phyloP scores from a whole-genome alignment of 2,113 vertebrate genomes.

The Plestiodon gilberti region DNA sequence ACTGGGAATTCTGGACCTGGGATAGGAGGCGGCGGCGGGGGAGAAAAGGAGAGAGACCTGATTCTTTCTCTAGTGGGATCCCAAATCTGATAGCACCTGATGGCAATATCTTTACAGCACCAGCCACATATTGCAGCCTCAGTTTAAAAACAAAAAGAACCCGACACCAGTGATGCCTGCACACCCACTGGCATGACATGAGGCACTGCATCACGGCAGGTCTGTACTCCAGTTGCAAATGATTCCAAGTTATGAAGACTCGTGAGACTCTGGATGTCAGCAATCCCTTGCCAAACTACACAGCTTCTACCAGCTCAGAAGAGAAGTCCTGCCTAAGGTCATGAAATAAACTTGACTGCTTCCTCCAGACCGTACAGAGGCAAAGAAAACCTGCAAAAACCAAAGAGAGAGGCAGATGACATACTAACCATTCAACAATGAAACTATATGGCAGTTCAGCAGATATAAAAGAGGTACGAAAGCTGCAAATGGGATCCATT shows the following conservation, averaged over 20 bases:
- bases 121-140: conserved; percentile 78
- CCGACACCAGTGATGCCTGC: conserved; percentile 69
- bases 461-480: neutral
- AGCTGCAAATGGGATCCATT: too few relatives aligned
- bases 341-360: conserved; percentile 99
- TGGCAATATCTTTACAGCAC: conserved; percentile 81
- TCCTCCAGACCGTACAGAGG: conserved; percentile 95
- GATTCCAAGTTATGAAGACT: conserved; percentile 79
- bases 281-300: conserved; percentile 60
- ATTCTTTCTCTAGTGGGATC: conserved; percentile 72
- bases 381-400: conserved; percentile 91
- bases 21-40: conserved; percentile 4
- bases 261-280: conserved; percentile 71
- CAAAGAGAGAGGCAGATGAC: neutral
- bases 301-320: conserved; percentile 95
- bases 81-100: conserved; percentile 79
- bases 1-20: conserved; percentile 76
- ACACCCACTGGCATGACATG: conserved; percentile 71
- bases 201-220: conserved; percentile 71
- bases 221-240: conserved; percentile 80
- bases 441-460: neutral
- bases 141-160: conserved; percentile 75
- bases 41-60: conserved; percentile 62
- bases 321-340: conserved; percentile 97
- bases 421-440: neutral